Conservation (phyloP, 2,797 vertebrate genomes). For the Megalops cyprinoides region DNA sequence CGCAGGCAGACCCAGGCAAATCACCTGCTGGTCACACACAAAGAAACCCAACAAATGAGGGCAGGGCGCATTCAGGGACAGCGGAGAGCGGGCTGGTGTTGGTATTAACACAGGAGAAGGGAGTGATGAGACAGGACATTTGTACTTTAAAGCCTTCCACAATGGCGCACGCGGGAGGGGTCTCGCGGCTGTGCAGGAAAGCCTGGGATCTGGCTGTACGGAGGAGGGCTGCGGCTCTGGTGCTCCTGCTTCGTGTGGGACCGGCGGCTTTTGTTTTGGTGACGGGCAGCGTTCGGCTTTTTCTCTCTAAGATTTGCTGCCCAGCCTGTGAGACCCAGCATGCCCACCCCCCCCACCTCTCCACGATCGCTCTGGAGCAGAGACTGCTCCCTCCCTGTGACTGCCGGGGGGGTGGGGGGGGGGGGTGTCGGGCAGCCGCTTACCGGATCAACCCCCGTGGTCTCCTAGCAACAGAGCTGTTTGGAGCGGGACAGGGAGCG, state of each 20-base stretch:
- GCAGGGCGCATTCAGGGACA: too few relatives aligned
- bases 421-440: constrained; percentile 47
- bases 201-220: too few relatives aligned
- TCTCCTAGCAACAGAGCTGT: constrained; percentile 86
- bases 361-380: constrained; percentile 51
- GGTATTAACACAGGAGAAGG: too few relatives aligned
- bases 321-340: constrained; percentile 3
- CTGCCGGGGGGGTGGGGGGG: constrained; percentile 70
- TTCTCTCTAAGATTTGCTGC: not conserved
- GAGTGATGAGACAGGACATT: too few relatives aligned
- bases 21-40: not conserved
- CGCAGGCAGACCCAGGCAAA: not conserved
- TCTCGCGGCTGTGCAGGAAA: too few relatives aligned
- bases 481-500: constrained; percentile 78
- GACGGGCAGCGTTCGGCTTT: not conserved
- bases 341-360: constrained; percentile 58
- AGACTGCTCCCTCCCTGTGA: constrained; percentile 46
- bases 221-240: too few relatives aligned
- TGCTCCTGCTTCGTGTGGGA: too few relatives aligned
- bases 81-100: too few relatives aligned
- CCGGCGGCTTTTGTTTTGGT: not conserved
- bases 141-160: too few relatives aligned
- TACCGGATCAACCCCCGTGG: constrained; percentile 79
- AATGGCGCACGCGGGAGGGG: too few relatives aligned
- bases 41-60: too few relatives aligned